These are phyloP conservation scores for Drosophila willistoni DNA, from an alignment of 1,140 invertebrate species.

Conservation along the genomic window DNA sequence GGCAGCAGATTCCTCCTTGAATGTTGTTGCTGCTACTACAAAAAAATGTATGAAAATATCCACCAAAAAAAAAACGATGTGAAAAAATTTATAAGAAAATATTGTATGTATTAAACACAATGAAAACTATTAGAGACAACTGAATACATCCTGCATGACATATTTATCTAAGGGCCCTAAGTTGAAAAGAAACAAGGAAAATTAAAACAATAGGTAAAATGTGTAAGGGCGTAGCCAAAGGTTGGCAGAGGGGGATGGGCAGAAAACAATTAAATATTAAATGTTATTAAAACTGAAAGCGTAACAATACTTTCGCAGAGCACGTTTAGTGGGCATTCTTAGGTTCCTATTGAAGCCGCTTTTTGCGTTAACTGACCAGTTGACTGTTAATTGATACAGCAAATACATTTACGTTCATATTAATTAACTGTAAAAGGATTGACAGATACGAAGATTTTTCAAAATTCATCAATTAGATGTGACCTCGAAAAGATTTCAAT, in stretches of 20 bases:
- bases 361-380: too few relatives aligned
- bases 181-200: neutral
- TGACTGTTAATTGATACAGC: too few relatives aligned
- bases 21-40: conserved; percentile 48
- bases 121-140: neutral
- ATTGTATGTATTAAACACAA: neutral
- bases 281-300: neutral
- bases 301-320: neutral
- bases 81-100: neutral
- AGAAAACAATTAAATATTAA: too few relatives aligned
- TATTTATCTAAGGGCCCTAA: neutral
- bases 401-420: too few relatives aligned
- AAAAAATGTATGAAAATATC: conserved; percentile 24
- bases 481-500: too few relatives aligned
- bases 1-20: conserved; percentile 67
- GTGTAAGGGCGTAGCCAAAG: neutral
- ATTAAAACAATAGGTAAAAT: neutral
- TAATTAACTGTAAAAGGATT: too few relatives aligned
- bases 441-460: too few relatives aligned
- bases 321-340: neutral
- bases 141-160: neutral
- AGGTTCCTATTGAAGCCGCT: too few relatives aligned
- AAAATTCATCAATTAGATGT: too few relatives aligned
- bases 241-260: too few relatives aligned
- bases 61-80: neutral